phyloP scores from a whole-genome alignment of 1,140 invertebrate species.

The Zaprionus inermis region DNA sequence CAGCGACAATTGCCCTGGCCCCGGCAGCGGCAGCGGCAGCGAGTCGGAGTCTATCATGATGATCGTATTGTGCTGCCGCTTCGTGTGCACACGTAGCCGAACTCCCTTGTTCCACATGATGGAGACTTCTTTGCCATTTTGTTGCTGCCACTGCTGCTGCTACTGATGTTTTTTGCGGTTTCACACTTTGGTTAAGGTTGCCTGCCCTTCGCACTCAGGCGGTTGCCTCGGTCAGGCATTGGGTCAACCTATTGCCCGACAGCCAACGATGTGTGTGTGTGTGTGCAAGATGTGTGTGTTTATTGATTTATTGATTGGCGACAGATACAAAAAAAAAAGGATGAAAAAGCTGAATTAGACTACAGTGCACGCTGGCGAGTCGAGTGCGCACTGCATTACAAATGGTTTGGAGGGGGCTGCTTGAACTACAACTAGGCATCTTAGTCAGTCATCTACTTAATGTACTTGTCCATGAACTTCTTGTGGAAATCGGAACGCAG shows the following conservation, averaged over 20 bases:
- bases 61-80: slow-evolving; percentile 38
- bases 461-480: slow-evolving; percentile 99
- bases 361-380: background rate
- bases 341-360: background rate
- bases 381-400: slow-evolving; percentile 9
- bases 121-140: slow-evolving; percentile 12
- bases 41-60: slow-evolving; percentile 39
- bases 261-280: background rate
- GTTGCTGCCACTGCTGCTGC: slow-evolving; percentile 47
- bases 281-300: background rate
- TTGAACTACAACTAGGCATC: slow-evolving; percentile 31
- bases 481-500: slow-evolving; percentile 99
- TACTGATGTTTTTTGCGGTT: slow-evolving; percentile 84
- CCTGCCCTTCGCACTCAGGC: slow-evolving; percentile 68
- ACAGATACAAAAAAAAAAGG: slow-evolving; percentile 22
- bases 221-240: slow-evolving; percentile 50
- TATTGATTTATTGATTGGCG: slow-evolving; percentile 52
- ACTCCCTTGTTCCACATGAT: slow-evolving; percentile 39
- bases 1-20: slow-evolving; percentile 76
- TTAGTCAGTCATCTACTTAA: slow-evolving; percentile 89
- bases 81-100: slow-evolving; percentile 59
- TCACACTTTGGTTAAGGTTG: slow-evolving; percentile 83
- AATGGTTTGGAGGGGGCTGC: background rate
- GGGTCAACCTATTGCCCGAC: slow-evolving; percentile 38
- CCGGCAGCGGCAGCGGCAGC: background rate